Base-by-base conservation (phyloP, 2,113 vertebrate species). In the Eudorcas thomsonii region DNA sequence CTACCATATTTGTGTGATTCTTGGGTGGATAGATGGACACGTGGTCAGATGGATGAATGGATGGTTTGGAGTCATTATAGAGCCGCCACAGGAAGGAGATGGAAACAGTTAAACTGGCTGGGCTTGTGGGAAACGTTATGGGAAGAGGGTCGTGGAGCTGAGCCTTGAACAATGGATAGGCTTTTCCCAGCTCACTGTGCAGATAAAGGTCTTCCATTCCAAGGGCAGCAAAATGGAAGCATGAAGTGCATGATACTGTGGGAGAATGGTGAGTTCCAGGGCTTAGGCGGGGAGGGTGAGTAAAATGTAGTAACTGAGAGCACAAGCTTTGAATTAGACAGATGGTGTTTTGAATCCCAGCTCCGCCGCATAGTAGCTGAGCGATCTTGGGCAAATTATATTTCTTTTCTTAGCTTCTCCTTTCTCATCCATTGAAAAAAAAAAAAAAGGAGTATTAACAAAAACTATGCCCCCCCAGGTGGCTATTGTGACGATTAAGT, bases 391-490 rank as follows among this genome's bases (percentile, higher is more conserved):
- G 52, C 17, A 59, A 82, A n/a, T 78, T 43, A 26, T 0, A 23
- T 59, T 23, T 80, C 57, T 60, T 74, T 94, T 50, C 74, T 50
- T 88, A 71, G 59, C 50, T 86, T 92, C 88, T 81, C 33, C 54
- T 93, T 83, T 91, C 82, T 94, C 78, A 74, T 80, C 82, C 92
- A 15, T 23, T 50, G 30, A 33, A 81, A 50, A 82, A 78, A 45
- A 15, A 48, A 45, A 77, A 85, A 94, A 50, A 21, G n/a, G 17
- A 92, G 33, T 62, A 39, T 84, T 80, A 80, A 83, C 59, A 90
- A 88, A 30, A 59, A 25, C 23, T 36, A 48, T 67, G 3, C 71
- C 71, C 39, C 39, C 33, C 33, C 60, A 23, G 5, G 10, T 74
- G 36, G 59, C 45, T 43, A 57, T 43, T 83, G 77, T 54, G 64